phyloP scores from a whole-genome alignment of 2,888 invertebrate genomes.

The Cantharis lateralis region DNA sequence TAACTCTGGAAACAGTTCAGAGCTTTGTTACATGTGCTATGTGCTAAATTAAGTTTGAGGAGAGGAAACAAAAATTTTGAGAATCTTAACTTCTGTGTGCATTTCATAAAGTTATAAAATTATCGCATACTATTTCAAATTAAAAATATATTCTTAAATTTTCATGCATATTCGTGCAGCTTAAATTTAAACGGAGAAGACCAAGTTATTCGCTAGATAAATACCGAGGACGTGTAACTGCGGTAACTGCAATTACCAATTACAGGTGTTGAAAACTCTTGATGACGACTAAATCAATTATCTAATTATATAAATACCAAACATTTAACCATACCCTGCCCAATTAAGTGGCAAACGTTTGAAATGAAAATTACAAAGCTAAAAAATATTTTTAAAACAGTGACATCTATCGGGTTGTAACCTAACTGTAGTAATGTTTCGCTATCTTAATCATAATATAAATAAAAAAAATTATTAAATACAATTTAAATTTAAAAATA shows the following conservation, averaged over 20 bases:
- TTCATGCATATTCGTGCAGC: neutral
- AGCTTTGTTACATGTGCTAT: conserved; percentile 21
- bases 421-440: neutral
- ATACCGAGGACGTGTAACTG: neutral
- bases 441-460: neutral
- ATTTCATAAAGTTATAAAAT: conserved; percentile 6
- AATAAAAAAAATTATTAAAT: neutral
- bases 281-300: neutral
- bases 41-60: conserved; percentile 28
- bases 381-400: neutral
- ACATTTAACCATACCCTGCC: neutral
- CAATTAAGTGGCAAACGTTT: neutral
- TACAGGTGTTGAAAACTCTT: neutral
- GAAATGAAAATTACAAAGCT: neutral
- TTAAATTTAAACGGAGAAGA: neutral
- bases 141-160: neutral
- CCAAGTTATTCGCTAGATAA: neutral
- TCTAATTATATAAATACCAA: neutral
- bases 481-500: neutral
- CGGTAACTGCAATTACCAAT: neutral
- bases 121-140: neutral
- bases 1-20: conserved; percentile 21
- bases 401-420: neutral
- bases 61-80: conserved; percentile 19
- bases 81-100: conserved; percentile 21